These are phyloP conservation scores for Microhierax caerulescens DNA, from an alignment of 2,797 vertebrate genomes.

Conservation along the genomic window DNA sequence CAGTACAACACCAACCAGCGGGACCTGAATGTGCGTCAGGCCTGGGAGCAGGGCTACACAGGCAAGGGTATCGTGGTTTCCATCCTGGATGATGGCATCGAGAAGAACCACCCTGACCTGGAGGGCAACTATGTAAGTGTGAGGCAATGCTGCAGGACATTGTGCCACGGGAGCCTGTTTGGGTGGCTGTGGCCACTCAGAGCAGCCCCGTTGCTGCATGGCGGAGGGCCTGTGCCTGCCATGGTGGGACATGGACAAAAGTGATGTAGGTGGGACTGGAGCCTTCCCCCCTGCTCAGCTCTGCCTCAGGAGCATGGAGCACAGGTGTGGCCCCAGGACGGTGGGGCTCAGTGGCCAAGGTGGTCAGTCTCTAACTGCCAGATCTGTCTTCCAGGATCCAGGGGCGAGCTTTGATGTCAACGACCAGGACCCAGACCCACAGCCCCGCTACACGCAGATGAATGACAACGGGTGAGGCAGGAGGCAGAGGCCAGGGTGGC, in stretches of 20 bases:
- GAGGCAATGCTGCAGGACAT: rapidly evolving
- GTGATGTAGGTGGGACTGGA: not conserved
- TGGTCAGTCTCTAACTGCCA: not conserved
- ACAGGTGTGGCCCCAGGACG: rapidly evolving
- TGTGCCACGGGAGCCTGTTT: not conserved
- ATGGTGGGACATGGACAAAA: not conserved
- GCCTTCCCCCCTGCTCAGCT: not conserved
- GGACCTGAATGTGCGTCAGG: conserved; percentile 92
- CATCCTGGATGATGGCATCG: conserved; percentile 97
- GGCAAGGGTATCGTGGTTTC: conserved; percentile 94
- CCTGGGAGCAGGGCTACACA: conserved; percentile 93
- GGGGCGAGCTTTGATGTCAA: conserved; percentile 97
- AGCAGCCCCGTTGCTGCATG: not conserved
- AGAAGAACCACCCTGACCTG: conserved; percentile 97
- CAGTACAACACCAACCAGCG: conserved; percentile 88
- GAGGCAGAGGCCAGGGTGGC: conserved; percentile 17
- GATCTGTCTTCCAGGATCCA: conserved; percentile 80
- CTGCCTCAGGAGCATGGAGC: no score
- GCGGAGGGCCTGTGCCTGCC: not conserved
- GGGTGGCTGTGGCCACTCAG: rapidly evolving
- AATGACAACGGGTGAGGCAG: conserved; percentile 94
- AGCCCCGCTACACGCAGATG: conserved; percentile 96
- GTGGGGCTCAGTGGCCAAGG: rapidly evolving
- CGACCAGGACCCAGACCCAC: conserved; percentile 93
- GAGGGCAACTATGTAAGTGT: conserved; percentile 88